Base-by-base conservation (phyloP, 2,797 vertebrate genomes). In the Paramormyrops hopkinsi region DNA sequence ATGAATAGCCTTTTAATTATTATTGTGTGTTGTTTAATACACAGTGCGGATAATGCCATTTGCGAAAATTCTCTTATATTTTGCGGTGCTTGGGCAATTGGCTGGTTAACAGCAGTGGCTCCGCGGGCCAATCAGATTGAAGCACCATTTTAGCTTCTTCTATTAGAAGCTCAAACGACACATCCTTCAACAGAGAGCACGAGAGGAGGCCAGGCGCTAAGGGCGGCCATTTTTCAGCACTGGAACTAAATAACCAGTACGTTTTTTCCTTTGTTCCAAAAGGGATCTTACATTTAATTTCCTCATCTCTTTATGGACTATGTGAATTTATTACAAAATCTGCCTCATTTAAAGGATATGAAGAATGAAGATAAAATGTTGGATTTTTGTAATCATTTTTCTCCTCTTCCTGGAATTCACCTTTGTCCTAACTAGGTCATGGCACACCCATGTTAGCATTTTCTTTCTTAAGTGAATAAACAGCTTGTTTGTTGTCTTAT, bases 351-450 rank as follows among this genome's bases (percentile, higher is more conserved):
- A 94, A 97, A 97, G 98, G 97, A 98, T 96, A 96, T 96, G 98
- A 99, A 98, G 98, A 98, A 97, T 96, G 97, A 98, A 97, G 97
- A 99, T 95, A 96, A 88, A 65, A 97, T 92, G 92, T 96, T 97
- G 98, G 98, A 98, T 88, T 96, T 96, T 96, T 65, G 3, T 7
- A 11, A 59, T 14, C 33, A 33, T 87, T 87, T 96, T 89, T 91
- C 94, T 93, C 41, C 95, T 96, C 94, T 96, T 95, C 94, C 94
- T 97, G 98, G 98, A 97, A 98, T 97, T 97, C 97, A 98, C 98
- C 97, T 99, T 98, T 98, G 97, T 98, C 97, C 95, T 97, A 99
- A 98, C 97, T 99, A 98, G 98, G 98, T 98, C 98, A 99, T 94
- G 98, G 98, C 97, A 99, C 97, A 97, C 97, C 97, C 97, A 97